phyloP scores from a whole-genome alignment of 2,797 vertebrate genomes.

The Onychomys torridus region DNA sequence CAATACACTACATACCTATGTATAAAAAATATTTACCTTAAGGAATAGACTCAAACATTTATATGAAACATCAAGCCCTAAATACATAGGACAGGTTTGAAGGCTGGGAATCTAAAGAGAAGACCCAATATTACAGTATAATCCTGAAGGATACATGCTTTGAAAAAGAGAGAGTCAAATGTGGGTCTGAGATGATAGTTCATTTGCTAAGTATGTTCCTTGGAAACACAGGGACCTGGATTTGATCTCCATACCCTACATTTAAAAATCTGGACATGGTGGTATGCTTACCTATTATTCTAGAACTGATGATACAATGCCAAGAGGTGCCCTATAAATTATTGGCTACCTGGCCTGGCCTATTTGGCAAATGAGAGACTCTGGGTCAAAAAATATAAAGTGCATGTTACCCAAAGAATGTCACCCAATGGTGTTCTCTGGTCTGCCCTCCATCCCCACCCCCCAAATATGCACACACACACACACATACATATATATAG shows the following conservation, averaged over 20 bases:
- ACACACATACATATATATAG: not conserved
- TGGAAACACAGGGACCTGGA: not conserved
- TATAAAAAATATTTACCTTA: not conserved
- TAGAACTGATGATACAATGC: not conserved
- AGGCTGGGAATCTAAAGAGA: not conserved
- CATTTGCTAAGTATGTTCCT: not conserved
- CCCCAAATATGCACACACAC: too few relatives aligned
- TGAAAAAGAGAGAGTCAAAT: not conserved
- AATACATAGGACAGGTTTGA: not conserved
- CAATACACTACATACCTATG: not conserved
- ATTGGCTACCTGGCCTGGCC: not conserved
- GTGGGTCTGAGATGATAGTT: not conserved
- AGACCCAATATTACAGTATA: not conserved
- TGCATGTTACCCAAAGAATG: not conserved
- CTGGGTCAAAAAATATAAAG: not conserved
- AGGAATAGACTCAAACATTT: not conserved
- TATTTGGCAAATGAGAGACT: not conserved
- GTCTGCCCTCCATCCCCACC: too few relatives aligned
- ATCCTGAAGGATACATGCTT: not conserved
- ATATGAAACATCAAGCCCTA: not conserved
- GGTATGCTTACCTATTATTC: not conserved
- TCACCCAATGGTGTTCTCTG: not conserved
- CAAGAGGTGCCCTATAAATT: too few relatives aligned
- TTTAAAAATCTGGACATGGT: not conserved
- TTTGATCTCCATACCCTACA: not conserved